Base-by-base conservation (phyloP, 1,140 invertebrate species). In the Trichoplusia ni region DNA sequence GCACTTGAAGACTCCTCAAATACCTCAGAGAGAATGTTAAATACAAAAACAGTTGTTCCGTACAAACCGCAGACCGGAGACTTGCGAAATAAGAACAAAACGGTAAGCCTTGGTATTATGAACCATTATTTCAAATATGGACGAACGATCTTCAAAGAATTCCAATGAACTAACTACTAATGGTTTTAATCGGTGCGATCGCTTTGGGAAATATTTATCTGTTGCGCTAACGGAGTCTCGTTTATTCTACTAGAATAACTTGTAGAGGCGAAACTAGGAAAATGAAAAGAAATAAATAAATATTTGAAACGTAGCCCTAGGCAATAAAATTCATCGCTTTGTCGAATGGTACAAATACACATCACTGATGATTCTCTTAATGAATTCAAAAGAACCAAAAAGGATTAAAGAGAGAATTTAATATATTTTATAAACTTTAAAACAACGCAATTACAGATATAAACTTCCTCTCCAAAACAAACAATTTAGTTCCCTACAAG, bases 41-140 rank as follows among this genome's bases (percentile, higher is more conserved):
- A 19, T 14, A 19, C 38, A 16, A 47, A 13, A 19, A 14, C 19
- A 5, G 18, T 21, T 5, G 14, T 46, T 47, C 9, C 11, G 5
- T 13, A 9, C 29, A 29, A 27, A 37, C 31, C 19, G 51, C 21
- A 51, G 4, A 35, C 13, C 11, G 31, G 16, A 33, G 33, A 23
- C 19, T 51, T 51, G 51, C 21, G 35, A 54, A 37, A 19, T 51
- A 19, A 21, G 18, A 38, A 11, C 11, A 11, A 9, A 54, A 54
- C 51, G 35, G 51, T 37, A 25, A 4, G 14, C 11, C n/a, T 27
- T 29, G 33, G 19, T 37, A 19, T 27, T 11, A 11, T 19, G 6
- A 25, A 14, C 19, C 21, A 54, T 54, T 54, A 54, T 37, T 23
- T 25, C 21, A 14, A 13, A 53, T 53, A 37, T 35, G 14, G 49